Conservation (phyloP, 2,888 invertebrate genomes). For the Calameuta idolon region DNA sequence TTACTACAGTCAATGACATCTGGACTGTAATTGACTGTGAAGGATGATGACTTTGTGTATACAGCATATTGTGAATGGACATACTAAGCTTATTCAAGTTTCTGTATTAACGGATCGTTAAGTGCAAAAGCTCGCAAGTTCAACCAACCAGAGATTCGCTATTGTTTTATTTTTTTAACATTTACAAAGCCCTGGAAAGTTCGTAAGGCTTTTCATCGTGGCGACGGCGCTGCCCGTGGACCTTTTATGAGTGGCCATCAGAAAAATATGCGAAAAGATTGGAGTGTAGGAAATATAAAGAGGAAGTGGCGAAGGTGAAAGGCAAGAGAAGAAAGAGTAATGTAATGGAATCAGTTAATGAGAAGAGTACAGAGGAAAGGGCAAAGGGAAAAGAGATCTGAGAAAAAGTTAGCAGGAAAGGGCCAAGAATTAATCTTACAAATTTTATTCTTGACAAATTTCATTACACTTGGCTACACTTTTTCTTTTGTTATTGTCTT, state of each 20-base stretch:
- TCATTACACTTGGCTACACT: background rate
- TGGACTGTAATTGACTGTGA: background rate
- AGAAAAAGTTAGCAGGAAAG: background rate
- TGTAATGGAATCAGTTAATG: slow-evolving; percentile 3
- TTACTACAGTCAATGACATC: background rate
- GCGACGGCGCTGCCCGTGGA: background rate
- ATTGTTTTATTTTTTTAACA: background rate
- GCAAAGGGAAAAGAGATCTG: background rate
- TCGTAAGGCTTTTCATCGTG: background rate
- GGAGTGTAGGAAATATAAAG: background rate
- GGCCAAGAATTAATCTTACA: background rate
- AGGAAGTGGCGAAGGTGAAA: background rate
- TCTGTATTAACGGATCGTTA: slow-evolving; percentile 29
- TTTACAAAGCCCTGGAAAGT: background rate
- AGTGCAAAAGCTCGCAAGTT: slow-evolving; percentile 7
- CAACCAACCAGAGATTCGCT: background rate
- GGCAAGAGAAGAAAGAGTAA: background rate
- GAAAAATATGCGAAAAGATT: background rate
- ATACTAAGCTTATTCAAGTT: background rate
- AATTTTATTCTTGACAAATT: background rate
- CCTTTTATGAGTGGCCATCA: background rate
- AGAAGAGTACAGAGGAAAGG: background rate
- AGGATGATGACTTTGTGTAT: background rate
- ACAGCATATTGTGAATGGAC: background rate
- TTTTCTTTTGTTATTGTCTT: background rate